A percentile compares a stretch with the other conserved stretches of the same genome.
Conservation (phyloP, 2,113 vertebrate species). For the Sinocyclocheilus anshuiensis region DNA sequence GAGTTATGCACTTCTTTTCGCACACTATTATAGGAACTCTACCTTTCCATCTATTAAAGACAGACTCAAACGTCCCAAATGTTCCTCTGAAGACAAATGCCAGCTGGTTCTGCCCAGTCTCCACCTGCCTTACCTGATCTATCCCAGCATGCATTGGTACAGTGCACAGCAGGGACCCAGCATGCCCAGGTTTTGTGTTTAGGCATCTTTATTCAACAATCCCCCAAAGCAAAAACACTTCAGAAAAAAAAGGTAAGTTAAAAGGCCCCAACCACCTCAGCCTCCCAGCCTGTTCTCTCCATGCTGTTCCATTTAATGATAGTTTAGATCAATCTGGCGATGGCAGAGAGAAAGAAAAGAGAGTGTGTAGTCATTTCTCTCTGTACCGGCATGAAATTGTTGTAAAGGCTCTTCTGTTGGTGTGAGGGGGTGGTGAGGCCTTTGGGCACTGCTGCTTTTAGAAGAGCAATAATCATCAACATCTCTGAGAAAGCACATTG, state of each 20-base stretch:
- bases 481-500: conserved; percentile 9
- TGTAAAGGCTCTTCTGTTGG: conserved; percentile 54
- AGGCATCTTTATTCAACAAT: conserved; percentile 54
- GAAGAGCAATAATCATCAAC: conserved; percentile 45
- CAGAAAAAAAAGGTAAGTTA: conserved; percentile 56
- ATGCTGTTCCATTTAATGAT: conserved; percentile 77
- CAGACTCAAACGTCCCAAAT: conserved; percentile 28
- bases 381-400: conserved; percentile 57
- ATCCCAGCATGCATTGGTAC: conserved; percentile 20
- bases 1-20: conserved; percentile 43
- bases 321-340: conserved; percentile 83
- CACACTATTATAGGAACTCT: conserved; percentile 22
- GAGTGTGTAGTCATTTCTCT: conserved; percentile 76
- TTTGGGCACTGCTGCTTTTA: conserved; percentile 51
- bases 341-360: conserved; percentile 56
- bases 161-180: conserved; percentile 26
- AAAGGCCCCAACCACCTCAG: conserved; percentile 57
- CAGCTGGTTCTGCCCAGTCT: background rate
- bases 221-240: conserved; percentile 41
- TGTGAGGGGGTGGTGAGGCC: conserved; percentile 59
- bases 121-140: conserved; percentile 25
- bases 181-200: conserved; percentile 50
- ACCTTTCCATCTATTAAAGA: conserved; percentile 44
- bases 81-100: conserved; percentile 33
- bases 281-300: conserved; percentile 48